Conservation (phyloP, 64 coral and sea anemone species). For the Pocillopora verrucosa region DNA sequence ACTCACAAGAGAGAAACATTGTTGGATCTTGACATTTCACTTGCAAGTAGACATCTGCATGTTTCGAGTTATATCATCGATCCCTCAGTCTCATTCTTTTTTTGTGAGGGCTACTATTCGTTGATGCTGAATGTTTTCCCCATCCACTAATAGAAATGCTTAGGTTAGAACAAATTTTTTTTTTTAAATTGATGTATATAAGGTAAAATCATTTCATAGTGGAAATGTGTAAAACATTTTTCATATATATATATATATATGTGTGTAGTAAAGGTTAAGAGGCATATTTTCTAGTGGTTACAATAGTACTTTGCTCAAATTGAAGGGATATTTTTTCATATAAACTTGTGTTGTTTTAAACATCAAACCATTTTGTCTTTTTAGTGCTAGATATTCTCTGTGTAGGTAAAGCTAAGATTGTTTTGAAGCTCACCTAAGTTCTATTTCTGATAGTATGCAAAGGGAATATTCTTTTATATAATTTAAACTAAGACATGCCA, state of each 20-base stretch:
- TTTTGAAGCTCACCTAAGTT: too few species aligned
- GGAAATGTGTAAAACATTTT: background rate
- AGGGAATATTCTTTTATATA: background rate
- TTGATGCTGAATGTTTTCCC: slow-evolving; percentile 1
- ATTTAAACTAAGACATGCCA: background rate
- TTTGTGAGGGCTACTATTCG: slow-evolving; percentile 15
- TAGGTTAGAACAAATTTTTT: background rate
- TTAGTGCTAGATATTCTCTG: too few species aligned
- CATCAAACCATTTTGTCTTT: background rate
- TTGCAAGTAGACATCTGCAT: slow-evolving; percentile 30
- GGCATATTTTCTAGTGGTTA: background rate
- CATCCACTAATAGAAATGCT: background rate
- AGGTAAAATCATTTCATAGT: background rate
- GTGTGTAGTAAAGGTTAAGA: background rate
- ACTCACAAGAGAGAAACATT: background rate
- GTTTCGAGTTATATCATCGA: slow-evolving; percentile 19
- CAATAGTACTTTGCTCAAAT: background rate
- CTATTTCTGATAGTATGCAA: too few species aligned
- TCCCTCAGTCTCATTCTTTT: background rate
- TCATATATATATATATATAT: background rate
- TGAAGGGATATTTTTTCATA: background rate
- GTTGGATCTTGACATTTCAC: background rate
- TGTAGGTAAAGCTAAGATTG: too few species aligned
- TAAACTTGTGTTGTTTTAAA: background rate
- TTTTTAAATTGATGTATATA: background rate